These are phyloP conservation scores for Apeltes quadracus DNA, from an alignment of 2,113 vertebrate genomes.

Conservation along the genomic window DNA sequence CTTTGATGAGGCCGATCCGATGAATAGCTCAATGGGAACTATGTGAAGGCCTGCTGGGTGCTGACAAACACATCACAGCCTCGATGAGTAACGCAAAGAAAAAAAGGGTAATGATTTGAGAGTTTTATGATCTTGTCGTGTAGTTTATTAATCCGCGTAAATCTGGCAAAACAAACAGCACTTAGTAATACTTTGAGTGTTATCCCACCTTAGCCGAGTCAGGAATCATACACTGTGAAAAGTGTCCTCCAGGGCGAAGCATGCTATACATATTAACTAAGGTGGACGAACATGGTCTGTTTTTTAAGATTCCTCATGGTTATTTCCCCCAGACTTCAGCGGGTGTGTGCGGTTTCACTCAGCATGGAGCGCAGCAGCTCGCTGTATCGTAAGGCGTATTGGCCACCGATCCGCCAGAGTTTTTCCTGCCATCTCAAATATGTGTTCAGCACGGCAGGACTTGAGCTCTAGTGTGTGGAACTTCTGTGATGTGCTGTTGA, in stretches of 20 bases:
- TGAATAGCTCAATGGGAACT: slow-evolving; percentile 72
- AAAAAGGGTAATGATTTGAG: slow-evolving; percentile 26
- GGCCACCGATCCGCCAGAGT: slow-evolving; percentile 51
- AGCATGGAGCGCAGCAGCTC: slow-evolving; percentile 54
- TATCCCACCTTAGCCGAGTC: slow-evolving; percentile 22
- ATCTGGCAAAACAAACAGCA: slow-evolving; percentile 17
- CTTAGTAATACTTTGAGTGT: slow-evolving; percentile 17
- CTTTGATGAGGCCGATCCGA: slow-evolving; percentile 75
- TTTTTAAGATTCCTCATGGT: slow-evolving; percentile 31
- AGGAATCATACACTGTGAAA: slow-evolving; percentile 21
- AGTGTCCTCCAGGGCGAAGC: slow-evolving; percentile 17
- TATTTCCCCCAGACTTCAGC: slow-evolving; percentile 57
- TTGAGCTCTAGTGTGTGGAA: slow-evolving; percentile 58
- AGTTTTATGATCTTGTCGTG: slow-evolving; percentile 12
- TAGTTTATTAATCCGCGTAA: slow-evolving; percentile 56
- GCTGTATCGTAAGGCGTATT: slow-evolving; percentile 46
- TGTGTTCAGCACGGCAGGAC: slow-evolving; percentile 67
- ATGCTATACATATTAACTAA: slow-evolving; percentile 24
- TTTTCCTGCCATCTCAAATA: slow-evolving; percentile 73
- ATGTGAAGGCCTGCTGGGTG: slow-evolving; percentile 47
- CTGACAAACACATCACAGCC: slow-evolving; percentile 52
- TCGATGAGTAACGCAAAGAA: slow-evolving; percentile 27
- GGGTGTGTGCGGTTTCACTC: slow-evolving; percentile 45
- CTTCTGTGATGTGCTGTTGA: slow-evolving; percentile 64
- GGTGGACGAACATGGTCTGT: slow-evolving; percentile 19